Conservation (phyloP, 2,797 vertebrate species). For the Pyrocephalus nanus region DNA sequence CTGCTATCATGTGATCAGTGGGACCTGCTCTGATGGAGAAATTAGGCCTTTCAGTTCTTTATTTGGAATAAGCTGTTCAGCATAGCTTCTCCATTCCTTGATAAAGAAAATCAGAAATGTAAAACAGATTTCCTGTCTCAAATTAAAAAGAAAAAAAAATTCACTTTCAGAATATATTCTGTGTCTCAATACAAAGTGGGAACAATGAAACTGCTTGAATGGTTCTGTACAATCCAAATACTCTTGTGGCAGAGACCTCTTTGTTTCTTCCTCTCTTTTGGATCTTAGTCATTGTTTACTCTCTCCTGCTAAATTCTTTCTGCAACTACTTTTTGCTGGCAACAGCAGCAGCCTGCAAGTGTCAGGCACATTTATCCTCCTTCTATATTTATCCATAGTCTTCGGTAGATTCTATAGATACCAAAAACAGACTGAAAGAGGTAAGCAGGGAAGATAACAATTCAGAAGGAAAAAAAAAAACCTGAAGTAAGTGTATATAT, state of each 20-base stretch:
- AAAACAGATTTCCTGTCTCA: neutral
- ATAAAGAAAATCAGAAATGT: neutral
- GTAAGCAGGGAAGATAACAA: neutral
- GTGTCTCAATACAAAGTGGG: neutral
- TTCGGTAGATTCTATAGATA: neutral
- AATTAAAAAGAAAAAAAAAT: neutral
- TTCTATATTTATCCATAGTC: constrained; percentile 34
- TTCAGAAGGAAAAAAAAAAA: neutral
- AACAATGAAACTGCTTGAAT: neutral
- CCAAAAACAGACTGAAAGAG: neutral
- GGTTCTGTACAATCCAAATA: neutral
- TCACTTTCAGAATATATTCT: neutral
- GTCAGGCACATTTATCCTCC: constrained; percentile 26
- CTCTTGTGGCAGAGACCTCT: neutral
- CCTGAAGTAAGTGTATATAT: neutral
- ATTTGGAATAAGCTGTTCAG: neutral
- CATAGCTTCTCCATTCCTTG: neutral
- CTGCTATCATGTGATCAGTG: neutral
- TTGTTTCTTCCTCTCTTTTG: neutral
- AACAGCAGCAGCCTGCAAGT: neutral
- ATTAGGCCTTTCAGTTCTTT: neutral
- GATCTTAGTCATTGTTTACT: constrained; percentile 6
- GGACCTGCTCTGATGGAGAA: neutral
- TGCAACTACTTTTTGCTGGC: neutral
- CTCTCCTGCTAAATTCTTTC: constrained; percentile 3